Evolutionary conservation across 2,888 invertebrate species (phyloP).

Genomic region (Dicyrtomina minuta): DNA sequence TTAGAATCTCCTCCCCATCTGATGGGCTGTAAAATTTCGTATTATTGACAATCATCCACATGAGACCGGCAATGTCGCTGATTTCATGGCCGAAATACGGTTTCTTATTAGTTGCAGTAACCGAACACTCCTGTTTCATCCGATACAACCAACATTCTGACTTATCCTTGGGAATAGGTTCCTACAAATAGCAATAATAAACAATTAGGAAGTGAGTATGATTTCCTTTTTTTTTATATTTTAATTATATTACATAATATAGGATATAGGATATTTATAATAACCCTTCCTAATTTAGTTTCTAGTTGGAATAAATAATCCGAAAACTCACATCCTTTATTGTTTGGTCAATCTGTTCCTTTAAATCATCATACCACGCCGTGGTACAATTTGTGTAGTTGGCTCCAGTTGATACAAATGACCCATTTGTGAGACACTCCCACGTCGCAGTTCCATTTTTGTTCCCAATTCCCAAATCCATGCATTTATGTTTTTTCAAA

Average conservation of each 20-base stretch:
- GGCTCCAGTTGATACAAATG: constrained; percentile 39
- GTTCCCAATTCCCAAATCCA: constrained; percentile 28
- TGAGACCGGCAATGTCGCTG: constrained; percentile 21
- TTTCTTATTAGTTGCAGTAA: constrained; percentile 6
- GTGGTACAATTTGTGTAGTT: constrained; percentile 42
- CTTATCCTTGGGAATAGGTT: constrained; percentile 1
- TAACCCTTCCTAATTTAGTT: too few species aligned
- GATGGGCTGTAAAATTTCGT: constrained; percentile 14
- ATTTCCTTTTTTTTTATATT: too few species aligned
- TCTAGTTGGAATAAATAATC: too few species aligned
- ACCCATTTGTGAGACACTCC: constrained; percentile 37
- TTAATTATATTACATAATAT: too few species aligned
- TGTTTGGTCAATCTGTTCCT: too few species aligned
- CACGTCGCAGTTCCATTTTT: constrained; percentile 29
- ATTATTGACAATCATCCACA: constrained; percentile 26
- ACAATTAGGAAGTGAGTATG: not conserved
- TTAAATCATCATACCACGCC: constrained; percentile 39
- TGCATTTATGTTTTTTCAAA: too few species aligned
- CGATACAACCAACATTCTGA: constrained; percentile 24
- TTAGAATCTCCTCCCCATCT: constrained; percentile 29
- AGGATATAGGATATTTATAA: too few species aligned
- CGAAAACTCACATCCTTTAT: too few species aligned
- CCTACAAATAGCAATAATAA: constrained; percentile 27
- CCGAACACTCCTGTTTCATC: constrained; percentile 16
- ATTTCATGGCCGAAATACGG: constrained; percentile 51